A percentile compares a stretch with the other conserved stretches of the same genome.
phyloP scores from a whole-genome alignment of 1,140 invertebrate genomes.

The Caerostris extrusa region DNA sequence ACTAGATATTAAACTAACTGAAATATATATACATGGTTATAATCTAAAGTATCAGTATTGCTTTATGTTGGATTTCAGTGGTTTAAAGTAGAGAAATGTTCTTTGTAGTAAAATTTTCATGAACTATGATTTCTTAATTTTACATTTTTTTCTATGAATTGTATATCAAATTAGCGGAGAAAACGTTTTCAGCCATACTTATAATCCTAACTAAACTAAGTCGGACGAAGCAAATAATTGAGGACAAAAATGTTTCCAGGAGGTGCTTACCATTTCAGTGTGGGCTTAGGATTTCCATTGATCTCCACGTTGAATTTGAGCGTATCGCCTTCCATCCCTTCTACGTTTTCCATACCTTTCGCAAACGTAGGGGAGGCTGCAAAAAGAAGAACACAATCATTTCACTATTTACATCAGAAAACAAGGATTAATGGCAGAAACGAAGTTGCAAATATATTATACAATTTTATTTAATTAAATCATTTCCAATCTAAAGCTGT shows the following conservation, averaged over 20 bases:
- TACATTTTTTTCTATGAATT: not conserved
- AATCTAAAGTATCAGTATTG: too few relatives aligned
- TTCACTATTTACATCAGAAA: too few relatives aligned
- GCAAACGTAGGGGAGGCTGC: slow-evolving; percentile 80
- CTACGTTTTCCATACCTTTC: slow-evolving; percentile 86
- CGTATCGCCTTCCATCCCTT: slow-evolving; percentile 89
- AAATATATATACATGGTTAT: too few relatives aligned
- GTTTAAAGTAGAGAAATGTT: too few relatives aligned
- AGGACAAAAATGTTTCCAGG: not conserved
- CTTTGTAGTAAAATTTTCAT: too few relatives aligned
- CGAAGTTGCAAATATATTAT: too few relatives aligned
- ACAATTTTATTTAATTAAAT: too few relatives aligned
- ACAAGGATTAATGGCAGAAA: too few relatives aligned
- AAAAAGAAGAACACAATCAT: slow-evolving; percentile 82
- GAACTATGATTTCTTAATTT: too few relatives aligned
- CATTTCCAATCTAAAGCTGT: too few relatives aligned
- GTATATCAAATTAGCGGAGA: not conserved
- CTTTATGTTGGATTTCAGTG: too few relatives aligned
- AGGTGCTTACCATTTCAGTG: slow-evolving; percentile 87
- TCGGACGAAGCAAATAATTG: not conserved
- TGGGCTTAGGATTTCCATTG: slow-evolving; percentile 90
- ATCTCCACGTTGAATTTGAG: slow-evolving; percentile 91
- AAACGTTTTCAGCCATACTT: not conserved
- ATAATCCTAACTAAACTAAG: not conserved
- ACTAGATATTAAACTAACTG: too few relatives aligned